Conservation (phyloP, 1,140 invertebrate species). For the Scylla paramamosain region DNA sequence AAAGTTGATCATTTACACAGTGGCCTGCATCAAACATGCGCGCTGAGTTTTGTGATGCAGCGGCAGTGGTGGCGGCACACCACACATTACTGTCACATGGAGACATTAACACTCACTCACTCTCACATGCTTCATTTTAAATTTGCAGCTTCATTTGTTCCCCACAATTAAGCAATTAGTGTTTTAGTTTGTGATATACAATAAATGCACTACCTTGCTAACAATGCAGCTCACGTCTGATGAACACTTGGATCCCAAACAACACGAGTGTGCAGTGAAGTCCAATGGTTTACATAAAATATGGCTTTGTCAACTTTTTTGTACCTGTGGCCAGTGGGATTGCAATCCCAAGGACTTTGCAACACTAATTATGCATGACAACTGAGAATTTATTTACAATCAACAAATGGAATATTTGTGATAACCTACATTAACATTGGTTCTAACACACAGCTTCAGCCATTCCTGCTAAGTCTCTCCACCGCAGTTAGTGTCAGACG, state of each 20-base stretch:
- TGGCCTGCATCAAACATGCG: background rate
- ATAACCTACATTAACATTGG: background rate
- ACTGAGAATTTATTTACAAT: background rate
- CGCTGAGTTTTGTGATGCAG: background rate
- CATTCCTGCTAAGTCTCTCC: background rate
- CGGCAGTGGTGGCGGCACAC: too few relatives aligned
- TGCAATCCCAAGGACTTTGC: conserved; percentile 17
- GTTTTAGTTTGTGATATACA: background rate
- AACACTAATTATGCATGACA: background rate
- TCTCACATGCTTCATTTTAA: background rate
- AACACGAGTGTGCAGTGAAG: background rate
- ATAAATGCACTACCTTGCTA: background rate
- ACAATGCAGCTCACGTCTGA: background rate
- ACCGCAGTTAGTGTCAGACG: conserved; percentile 63
- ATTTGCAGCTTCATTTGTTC: background rate
- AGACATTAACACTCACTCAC: background rate
- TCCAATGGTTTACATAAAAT: background rate
- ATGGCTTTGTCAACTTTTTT: conserved; percentile 1
- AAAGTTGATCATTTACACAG: background rate
- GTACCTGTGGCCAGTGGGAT: background rate
- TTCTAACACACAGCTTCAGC: background rate
- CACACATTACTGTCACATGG: background rate
- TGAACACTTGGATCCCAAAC: background rate
- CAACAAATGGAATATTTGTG: background rate
- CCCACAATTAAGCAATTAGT: background rate